Evolutionary conservation across 2,797 vertebrate genomes (phyloP).

Genomic region (Scolopax rusticola): DNA sequence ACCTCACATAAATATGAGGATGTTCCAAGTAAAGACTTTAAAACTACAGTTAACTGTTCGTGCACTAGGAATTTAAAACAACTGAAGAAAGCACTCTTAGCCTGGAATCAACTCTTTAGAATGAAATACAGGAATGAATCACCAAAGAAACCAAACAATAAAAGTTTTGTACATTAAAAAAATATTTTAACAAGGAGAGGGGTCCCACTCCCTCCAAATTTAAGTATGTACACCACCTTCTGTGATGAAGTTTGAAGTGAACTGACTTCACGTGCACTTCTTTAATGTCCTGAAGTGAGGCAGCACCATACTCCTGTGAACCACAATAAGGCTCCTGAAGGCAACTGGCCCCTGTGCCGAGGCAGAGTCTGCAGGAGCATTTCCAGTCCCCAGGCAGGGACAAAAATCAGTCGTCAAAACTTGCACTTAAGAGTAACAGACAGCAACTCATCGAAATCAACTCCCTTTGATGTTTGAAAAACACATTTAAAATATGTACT

Average conservation of each 20-base stretch:
- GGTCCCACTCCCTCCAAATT: background rate
- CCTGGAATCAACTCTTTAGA: background rate
- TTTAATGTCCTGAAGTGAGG: background rate
- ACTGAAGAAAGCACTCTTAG: background rate
- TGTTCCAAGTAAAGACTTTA: background rate
- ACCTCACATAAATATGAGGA: background rate
- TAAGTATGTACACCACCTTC: background rate
- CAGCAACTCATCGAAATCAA: background rate
- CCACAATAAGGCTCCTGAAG: background rate
- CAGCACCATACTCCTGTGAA: background rate
- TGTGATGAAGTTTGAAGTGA: background rate
- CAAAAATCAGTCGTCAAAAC: background rate
- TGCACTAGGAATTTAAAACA: background rate
- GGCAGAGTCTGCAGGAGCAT: background rate
- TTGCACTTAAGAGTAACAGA: background rate
- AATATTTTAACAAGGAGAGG: background rate
- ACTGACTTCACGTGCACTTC: background rate
- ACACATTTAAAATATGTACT: background rate
- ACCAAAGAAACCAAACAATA: background rate
- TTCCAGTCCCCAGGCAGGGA: background rate
- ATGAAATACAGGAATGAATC: background rate
- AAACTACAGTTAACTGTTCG: background rate
- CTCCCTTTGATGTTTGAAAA: background rate
- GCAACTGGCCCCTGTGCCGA: background rate
- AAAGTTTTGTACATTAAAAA: background rate